Evolutionary conservation across 2,888 invertebrate species (phyloP).

Genomic region (Bhutanitis thaidina): DNA sequence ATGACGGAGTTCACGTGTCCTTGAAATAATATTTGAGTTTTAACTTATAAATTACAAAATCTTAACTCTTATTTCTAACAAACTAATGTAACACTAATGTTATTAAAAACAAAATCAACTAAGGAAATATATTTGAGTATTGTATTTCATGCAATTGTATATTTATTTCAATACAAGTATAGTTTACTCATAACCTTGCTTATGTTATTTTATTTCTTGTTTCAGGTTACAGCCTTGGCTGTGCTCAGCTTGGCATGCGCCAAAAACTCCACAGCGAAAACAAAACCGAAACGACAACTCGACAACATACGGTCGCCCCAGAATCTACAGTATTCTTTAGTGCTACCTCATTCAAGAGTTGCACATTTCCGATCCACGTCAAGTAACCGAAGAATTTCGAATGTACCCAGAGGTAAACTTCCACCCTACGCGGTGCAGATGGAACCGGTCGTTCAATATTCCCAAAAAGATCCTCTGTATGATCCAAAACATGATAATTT

Average conservation of each 20-base stretch:
- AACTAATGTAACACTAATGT: no score
- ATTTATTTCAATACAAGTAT: no score
- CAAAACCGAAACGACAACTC: slow-evolving; percentile 75
- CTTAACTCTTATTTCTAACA: no score
- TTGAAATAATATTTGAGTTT: no score
- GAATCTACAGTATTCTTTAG: slow-evolving; percentile 80
- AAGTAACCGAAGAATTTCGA: slow-evolving; percentile 77
- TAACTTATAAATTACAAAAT: neutral
- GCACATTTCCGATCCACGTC: slow-evolving; percentile 73
- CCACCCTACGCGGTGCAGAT: slow-evolving; percentile 89
- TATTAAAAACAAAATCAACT: no score
- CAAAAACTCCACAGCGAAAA: slow-evolving; percentile 67
- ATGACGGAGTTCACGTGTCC: no score
- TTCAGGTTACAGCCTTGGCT: slow-evolving; percentile 80
- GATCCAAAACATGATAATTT: slow-evolving; percentile 77
- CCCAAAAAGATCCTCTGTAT: slow-evolving; percentile 88
- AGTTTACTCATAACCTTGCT: neutral
- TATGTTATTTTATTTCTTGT: slow-evolving; percentile 41
- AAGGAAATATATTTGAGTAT: no score
- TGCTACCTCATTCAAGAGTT: slow-evolving; percentile 79
- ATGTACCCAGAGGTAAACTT: slow-evolving; percentile 65
- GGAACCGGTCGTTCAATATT: slow-evolving; percentile 89
- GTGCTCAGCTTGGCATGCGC: slow-evolving; percentile 74
- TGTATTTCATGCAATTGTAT: no score
- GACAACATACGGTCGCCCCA: slow-evolving; percentile 78